Conservation (phyloP, 2,888 invertebrate genomes). For the Nomada fabriciana region DNA sequence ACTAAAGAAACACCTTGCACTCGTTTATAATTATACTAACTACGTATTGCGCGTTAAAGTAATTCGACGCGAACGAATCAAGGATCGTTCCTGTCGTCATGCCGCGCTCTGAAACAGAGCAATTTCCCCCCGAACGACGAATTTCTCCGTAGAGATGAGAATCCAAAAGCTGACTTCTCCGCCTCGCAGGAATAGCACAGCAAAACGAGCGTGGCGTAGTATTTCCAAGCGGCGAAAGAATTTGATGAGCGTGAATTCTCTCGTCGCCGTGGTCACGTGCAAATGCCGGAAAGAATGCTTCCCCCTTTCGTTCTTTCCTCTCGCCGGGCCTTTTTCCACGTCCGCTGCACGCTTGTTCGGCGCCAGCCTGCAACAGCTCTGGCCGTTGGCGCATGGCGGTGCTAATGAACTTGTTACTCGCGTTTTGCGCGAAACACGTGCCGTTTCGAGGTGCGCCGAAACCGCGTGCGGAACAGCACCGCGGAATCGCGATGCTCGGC, state of each 20-base stretch:
- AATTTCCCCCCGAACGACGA: neutral
- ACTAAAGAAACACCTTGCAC: too few relatives aligned
- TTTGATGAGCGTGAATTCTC: slow-evolving; percentile 52
- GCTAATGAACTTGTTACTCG: slow-evolving; percentile 72
- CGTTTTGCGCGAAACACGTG: slow-evolving; percentile 66
- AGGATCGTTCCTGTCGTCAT: too few relatives aligned
- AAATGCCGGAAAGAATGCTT: slow-evolving; percentile 49
- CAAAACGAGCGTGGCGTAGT: slow-evolving; percentile 7
- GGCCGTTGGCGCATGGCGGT: slow-evolving; percentile 70
- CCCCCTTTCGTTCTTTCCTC: slow-evolving; percentile 14
- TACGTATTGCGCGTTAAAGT: too few relatives aligned
- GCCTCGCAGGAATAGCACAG: neutral
- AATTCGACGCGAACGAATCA: too few relatives aligned
- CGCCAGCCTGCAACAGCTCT: slow-evolving; percentile 64
- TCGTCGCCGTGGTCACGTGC: slow-evolving; percentile 6
- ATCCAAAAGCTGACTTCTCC: too few relatives aligned
- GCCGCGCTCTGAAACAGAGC: neutral
- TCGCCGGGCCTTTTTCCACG: neutral
- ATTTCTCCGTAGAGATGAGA: neutral
- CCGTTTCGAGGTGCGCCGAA: slow-evolving; percentile 32
- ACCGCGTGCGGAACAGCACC: neutral
- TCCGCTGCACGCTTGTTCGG: slow-evolving; percentile 10
- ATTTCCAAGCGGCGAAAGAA: slow-evolving; percentile 47
- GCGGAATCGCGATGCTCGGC: neutral
- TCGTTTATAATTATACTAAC: too few relatives aligned